phyloP scores from a whole-genome alignment of 2,113 vertebrate species.

The Uria aalge region DNA sequence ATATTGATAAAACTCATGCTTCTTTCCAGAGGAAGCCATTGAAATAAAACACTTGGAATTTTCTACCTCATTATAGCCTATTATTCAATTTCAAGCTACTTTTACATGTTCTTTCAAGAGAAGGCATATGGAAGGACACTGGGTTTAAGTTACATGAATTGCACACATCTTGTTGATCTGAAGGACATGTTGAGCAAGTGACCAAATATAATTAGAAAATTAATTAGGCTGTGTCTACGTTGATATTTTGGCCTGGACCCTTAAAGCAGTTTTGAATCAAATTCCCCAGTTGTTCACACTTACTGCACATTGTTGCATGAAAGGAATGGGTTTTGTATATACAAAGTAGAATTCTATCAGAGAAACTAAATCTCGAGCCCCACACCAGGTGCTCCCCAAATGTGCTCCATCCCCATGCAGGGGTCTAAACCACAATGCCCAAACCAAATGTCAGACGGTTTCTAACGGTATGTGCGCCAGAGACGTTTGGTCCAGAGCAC shows the following conservation, averaged over 20 bases:
- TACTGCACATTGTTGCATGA: neutral
- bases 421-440: neutral
- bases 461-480: neutral
- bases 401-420: neutral
- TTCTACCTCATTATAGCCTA: neutral
- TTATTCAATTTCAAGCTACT: neutral
- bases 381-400: constrained; percentile 1
- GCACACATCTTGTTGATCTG: neutral
- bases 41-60: neutral
- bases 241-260: neutral
- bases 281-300: neutral
- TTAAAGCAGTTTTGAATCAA: neutral
- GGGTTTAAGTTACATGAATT: neutral
- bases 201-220: neutral
- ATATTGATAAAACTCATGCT: neutral
- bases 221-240: neutral
- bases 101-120: neutral
- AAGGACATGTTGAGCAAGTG: neutral
- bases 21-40: neutral
- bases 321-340: neutral
- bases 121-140: neutral
- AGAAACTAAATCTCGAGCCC: neutral
- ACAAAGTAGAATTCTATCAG: neutral
- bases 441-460: neutral
- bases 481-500: neutral